Evolutionary conservation across 2,113 vertebrate genomes (phyloP).

Genomic region (Nycticebus coucang): DNA sequence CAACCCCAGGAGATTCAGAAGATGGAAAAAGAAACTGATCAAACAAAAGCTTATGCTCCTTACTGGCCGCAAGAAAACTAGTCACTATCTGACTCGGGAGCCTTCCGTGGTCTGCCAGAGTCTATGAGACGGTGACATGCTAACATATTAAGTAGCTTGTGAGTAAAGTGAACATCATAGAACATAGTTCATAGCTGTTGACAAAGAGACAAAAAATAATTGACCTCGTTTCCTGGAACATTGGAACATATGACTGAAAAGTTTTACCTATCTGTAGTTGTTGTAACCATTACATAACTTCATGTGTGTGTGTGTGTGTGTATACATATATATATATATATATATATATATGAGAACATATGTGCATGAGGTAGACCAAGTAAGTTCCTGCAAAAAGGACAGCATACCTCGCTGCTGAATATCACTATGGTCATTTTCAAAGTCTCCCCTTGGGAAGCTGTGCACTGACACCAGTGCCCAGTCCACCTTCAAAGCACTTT

Average conservation of each 20-base stretch:
- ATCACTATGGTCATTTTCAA: too few species aligned
- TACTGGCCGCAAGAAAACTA: background rate
- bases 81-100: accelerated
- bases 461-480: too few species aligned
- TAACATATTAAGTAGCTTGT: background rate
- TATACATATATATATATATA: background rate
- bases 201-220: background rate
- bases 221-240: background rate
- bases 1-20: background rate
- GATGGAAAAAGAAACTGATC: background rate
- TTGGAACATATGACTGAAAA: background rate
- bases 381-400: too few species aligned
- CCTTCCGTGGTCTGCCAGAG: background rate
- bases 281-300: background rate
- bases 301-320: too few species aligned
- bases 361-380: too few species aligned
- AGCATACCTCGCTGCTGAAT: too few species aligned
- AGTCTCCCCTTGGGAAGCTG: too few species aligned
- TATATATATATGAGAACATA: background rate
- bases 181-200: background rate
- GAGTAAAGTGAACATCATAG: background rate
- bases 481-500: too few species aligned
- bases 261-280: background rate
- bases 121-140: background rate
- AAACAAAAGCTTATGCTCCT: background rate